Evolutionary conservation across 1,140 invertebrate species (phyloP), one percentile per base, ranked within the genome.

Genomic region (Mycetomoellerius zeteki): DNA sequence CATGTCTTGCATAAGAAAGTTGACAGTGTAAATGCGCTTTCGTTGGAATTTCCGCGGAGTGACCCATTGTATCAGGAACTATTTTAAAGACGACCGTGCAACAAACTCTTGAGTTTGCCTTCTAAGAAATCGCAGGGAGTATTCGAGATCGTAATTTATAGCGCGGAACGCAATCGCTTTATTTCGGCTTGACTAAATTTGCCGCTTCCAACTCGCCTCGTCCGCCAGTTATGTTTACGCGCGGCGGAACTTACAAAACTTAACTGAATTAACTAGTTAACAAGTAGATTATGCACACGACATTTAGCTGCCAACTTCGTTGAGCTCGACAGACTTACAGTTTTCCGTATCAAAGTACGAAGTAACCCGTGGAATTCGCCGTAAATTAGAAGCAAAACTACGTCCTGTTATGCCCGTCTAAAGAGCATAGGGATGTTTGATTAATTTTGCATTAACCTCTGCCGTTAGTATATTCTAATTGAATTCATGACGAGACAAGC

Each of bases 251-350:
- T 91, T 87, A 87, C 85, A 86, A 69, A 90, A 91, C 85, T 89
- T 91, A 86, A 91, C 89, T 89, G 85, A 91, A 91, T 91, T 91
- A 91, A 89, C 90, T 91, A 90, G 77, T 89, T 91, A 91, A 91
- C 88, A 88, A 87, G 67, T 86, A 71, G 88, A 91, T 91, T 91
- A 91, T 88, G 81, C 86, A 91, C 90, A 91, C 90, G 81, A 91
- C 85, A 91, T 91, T 89, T 91, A 91, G 86, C 85, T 89, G 80
- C 60, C 67, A 87, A 91, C 85, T 91, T 89, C 19, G 52, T 71
- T 43, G 58, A 27, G n/a, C 10, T 30, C 50, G 71, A 30, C 30
- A 62, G 82, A 86, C 77, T 75, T 87, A 86, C 52, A 89, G 73
- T 91, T 91, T 91, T 91, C 82, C 64, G 67, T 52, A 78, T 54